Evolutionary conservation across 1,140 invertebrate genomes (phyloP).

Genomic region (Chlorops oryzae): DNA sequence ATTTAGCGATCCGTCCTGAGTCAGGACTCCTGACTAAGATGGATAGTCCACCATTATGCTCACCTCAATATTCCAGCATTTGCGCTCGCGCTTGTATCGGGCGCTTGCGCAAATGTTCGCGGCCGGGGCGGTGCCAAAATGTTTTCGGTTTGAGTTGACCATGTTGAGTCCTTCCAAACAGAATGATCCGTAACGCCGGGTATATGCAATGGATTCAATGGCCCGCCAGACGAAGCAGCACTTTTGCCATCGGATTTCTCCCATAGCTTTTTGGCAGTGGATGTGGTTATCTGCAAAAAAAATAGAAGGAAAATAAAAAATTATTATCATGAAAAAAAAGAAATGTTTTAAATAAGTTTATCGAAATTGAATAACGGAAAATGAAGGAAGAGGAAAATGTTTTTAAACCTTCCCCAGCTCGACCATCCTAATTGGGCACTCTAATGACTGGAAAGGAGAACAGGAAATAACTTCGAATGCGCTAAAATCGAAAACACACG

Average conservation of each 20-base stretch:
- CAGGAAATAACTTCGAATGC: too few species aligned
- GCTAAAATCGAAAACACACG: too few species aligned
- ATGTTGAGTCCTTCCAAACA: conserved; percentile 47
- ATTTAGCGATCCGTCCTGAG: neutral
- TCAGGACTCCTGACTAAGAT: neutral
- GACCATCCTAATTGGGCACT: too few species aligned
- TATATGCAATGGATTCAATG: conserved; percentile 42
- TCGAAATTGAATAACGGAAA: too few species aligned
- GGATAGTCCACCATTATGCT: too few species aligned
- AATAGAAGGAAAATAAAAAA: conserved; percentile 8
- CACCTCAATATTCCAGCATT: conserved; percentile 46
- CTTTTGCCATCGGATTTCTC: conserved; percentile 46
- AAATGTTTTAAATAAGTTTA: too few species aligned
- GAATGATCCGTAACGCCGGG: conserved; percentile 43
- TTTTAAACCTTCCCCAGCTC: too few species aligned
- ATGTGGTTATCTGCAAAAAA: conserved; percentile 42
- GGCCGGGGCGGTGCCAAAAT: conserved; percentile 41
- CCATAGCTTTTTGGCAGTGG: conserved; percentile 47
- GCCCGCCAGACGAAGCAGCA: conserved; percentile 33
- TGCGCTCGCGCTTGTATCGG: conserved; percentile 38
- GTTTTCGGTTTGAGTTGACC: conserved; percentile 45
- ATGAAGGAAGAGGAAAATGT: too few species aligned
- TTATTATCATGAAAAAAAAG: neutral
- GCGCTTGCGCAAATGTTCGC: conserved; percentile 37
- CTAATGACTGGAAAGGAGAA: too few species aligned